Conservation (phyloP, 2,113 vertebrate species). For the Dissostichus mawsoni region DNA sequence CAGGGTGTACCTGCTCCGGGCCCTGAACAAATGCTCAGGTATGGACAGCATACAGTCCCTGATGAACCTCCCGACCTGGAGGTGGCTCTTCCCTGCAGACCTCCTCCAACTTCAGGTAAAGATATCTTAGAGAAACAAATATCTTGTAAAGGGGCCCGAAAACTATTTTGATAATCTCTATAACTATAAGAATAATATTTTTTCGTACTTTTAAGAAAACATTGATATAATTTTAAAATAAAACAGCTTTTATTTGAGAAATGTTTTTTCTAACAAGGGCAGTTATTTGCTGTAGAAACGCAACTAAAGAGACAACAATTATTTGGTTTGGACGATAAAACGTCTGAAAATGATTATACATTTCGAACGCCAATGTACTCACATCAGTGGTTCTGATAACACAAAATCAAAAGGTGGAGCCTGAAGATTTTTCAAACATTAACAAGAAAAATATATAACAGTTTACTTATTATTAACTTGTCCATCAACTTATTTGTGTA, state of each 20-base stretch:
- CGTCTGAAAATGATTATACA: background rate
- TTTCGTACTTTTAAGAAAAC: too few species aligned
- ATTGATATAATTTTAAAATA: too few species aligned
- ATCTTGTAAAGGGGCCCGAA: background rate
- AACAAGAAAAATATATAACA: background rate
- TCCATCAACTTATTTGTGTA: background rate
- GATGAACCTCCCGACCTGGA: constrained; percentile 59
- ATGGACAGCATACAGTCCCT: constrained; percentile 68
- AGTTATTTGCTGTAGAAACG: too few species aligned
- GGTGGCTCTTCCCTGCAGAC: constrained; percentile 78
- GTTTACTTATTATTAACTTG: background rate
- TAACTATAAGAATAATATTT: too few species aligned
- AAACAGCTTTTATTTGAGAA: too few species aligned
- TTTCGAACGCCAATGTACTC: too few species aligned
- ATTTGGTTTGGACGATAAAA: background rate
- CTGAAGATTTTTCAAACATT: background rate
- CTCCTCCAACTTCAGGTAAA: constrained; percentile 77
- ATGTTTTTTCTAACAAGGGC: background rate
- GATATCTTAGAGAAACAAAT: background rate
- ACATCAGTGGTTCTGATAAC: too few species aligned
- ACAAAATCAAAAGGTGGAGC: background rate
- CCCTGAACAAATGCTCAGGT: constrained; percentile 63
- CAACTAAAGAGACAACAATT: too few species aligned
- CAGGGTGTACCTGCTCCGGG: constrained; percentile 80
- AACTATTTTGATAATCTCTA: too few species aligned